Evolutionary conservation across 2,888 invertebrate species (phyloP).

Genomic region (Pachycephus smyrnensis): DNA sequence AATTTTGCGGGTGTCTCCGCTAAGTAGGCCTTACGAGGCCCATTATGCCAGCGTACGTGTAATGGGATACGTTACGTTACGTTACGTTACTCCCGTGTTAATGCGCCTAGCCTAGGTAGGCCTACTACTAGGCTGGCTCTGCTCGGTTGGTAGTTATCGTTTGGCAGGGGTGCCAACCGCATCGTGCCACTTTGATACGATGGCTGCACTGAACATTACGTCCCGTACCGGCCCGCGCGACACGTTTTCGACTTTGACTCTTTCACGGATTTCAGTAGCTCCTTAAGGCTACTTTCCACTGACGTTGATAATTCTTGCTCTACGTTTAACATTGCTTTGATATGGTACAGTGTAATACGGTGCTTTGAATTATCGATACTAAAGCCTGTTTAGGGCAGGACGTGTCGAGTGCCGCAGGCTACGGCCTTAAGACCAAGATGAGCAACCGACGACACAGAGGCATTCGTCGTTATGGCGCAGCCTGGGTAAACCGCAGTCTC

Average conservation of each 20-base stretch:
- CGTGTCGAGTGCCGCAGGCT: too few species aligned
- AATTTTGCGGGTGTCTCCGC: constrained; percentile 41
- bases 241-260: background rate
- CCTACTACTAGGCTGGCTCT: constrained; percentile 11
- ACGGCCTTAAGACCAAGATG: constrained; percentile 12
- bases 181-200: constrained; percentile 41
- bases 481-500: constrained; percentile 16
- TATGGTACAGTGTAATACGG: too few species aligned
- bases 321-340: too few species aligned
- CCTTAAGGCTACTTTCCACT: too few species aligned
- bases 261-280: background rate
- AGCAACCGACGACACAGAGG: constrained; percentile 20
- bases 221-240: background rate
- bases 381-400: too few species aligned
- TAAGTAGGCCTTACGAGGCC: constrained; percentile 53
- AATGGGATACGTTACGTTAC: constrained; percentile 25
- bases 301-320: too few species aligned
- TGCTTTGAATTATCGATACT: too few species aligned
- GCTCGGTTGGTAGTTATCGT: constrained; percentile 26
- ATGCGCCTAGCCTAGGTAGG: constrained; percentile 26
- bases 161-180: constrained; percentile 32
- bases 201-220: constrained; percentile 16
- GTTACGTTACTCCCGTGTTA: constrained; percentile 32
- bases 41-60: constrained; percentile 35
- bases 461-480: constrained; percentile 26